A percentile compares a stretch with the other conserved stretches of the same genome.
phyloP scores from a whole-genome alignment of 2,888 invertebrate genomes.

The Palloptera scutellata region DNA sequence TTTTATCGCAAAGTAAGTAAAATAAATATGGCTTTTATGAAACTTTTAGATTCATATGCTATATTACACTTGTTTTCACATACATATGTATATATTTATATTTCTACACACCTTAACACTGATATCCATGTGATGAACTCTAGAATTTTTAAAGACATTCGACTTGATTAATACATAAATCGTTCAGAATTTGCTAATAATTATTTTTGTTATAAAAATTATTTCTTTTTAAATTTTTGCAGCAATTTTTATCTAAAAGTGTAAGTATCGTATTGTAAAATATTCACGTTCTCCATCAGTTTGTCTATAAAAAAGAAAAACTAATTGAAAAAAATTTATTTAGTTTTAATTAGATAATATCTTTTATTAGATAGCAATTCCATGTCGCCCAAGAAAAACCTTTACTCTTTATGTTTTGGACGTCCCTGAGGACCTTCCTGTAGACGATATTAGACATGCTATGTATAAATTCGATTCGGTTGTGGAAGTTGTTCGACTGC shows the following conservation, averaged over 20 bases:
- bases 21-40: neutral
- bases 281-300: slow-evolving; percentile 15
- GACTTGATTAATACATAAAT: neutral
- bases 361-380: slow-evolving; percentile 74
- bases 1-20: slow-evolving; percentile 81
- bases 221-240: slow-evolving; percentile 36
- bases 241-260: slow-evolving; percentile 53
- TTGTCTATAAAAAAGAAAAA: slow-evolving; percentile 1
- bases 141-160: too few relatives aligned
- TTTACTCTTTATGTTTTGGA: slow-evolving; percentile 84
- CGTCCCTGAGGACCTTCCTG: slow-evolving; percentile 83
- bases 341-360: too few relatives aligned
- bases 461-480: slow-evolving; percentile 81
- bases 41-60: too few relatives aligned
- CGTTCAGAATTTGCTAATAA: neutral
- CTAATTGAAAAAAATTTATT: too few relatives aligned
- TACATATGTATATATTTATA: too few relatives aligned
- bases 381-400: slow-evolving; percentile 87
- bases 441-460: slow-evolving; percentile 84
- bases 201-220: neutral
- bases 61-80: too few relatives aligned
- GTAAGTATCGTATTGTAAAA: slow-evolving; percentile 43
- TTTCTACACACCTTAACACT: too few relatives aligned
- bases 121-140: too few relatives aligned
- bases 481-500: slow-evolving; percentile 79